A percentile compares a stretch with the other conserved stretches of the same genome.
phyloP scores from a whole-genome alignment of 1,140 invertebrate genomes.

The Leguminivora glycinivorella region DNA sequence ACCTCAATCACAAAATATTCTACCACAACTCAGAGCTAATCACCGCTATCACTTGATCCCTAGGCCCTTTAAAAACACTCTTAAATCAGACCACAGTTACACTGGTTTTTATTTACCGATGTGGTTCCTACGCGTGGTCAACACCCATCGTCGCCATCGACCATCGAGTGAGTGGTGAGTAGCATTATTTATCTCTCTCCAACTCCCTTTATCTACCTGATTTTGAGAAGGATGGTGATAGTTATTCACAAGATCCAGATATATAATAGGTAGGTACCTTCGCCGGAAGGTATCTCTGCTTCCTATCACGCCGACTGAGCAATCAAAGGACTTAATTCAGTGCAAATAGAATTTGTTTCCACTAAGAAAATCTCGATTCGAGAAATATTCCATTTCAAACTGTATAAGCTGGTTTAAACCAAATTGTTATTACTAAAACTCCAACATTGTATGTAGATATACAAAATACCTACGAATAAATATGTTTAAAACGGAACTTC shows the following conservation, averaged over 20 bases:
- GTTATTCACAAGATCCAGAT: neutral
- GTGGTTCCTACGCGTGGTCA: neutral
- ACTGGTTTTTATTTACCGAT: neutral
- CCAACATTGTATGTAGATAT: too few relatives aligned
- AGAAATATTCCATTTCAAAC: too few relatives aligned
- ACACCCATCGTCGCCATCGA: neutral
- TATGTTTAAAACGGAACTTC: neutral
- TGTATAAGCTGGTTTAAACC: too few relatives aligned
- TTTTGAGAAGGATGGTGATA: neutral
- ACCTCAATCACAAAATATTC: neutral
- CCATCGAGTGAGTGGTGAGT: neutral
- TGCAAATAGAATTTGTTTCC: neutral
- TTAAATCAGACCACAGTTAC: neutral
- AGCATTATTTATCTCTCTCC: neutral
- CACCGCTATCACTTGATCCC: neutral
- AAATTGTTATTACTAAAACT: too few relatives aligned
- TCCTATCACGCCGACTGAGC: neutral
- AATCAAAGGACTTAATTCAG: slow-evolving; percentile 20
- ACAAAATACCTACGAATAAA: neutral
- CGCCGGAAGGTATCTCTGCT: slow-evolving; percentile 13
- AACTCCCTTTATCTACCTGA: neutral
- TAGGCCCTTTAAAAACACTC: neutral
- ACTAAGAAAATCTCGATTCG: neutral
- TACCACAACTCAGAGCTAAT: neutral
- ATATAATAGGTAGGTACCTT: neutral